Evolutionary conservation across 2,797 vertebrate genomes (phyloP).

Genomic region (Masticophis lateralis): DNA sequence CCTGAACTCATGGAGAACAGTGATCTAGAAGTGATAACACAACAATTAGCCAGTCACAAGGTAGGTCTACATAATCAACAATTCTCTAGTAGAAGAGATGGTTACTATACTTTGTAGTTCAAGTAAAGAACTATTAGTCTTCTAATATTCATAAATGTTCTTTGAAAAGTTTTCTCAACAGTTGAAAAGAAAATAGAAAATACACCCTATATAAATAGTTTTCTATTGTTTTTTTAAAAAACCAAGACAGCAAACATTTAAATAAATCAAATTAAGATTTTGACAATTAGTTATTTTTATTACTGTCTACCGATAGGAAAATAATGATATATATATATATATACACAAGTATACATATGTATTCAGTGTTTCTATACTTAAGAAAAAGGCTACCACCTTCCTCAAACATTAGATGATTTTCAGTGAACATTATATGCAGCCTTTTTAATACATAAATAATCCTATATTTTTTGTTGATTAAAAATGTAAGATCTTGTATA

Average conservation of each 20-base stretch:
- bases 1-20: conserved; percentile 83
- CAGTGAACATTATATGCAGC: neutral
- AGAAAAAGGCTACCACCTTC: neutral
- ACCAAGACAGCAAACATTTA: neutral
- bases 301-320: neutral
- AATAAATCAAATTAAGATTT: neutral
- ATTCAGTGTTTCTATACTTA: neutral
- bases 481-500: neutral
- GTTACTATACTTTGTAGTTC: neutral
- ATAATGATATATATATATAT: neutral
- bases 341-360: neutral
- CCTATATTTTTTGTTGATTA: neutral
- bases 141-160: neutral
- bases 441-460: neutral
- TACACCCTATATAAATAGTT: neutral
- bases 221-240: neutral
- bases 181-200: neutral
- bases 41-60: conserved; percentile 95
- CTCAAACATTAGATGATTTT: neutral
- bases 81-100: neutral
- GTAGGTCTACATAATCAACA: conserved; percentile 61
- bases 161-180: neutral
- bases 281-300: neutral
- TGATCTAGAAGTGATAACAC: conserved; percentile 86
- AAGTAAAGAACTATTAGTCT: neutral